Evolutionary conservation across 2,888 invertebrate species (phyloP).

Genomic region (Gymnosoma rotundatum): DNA sequence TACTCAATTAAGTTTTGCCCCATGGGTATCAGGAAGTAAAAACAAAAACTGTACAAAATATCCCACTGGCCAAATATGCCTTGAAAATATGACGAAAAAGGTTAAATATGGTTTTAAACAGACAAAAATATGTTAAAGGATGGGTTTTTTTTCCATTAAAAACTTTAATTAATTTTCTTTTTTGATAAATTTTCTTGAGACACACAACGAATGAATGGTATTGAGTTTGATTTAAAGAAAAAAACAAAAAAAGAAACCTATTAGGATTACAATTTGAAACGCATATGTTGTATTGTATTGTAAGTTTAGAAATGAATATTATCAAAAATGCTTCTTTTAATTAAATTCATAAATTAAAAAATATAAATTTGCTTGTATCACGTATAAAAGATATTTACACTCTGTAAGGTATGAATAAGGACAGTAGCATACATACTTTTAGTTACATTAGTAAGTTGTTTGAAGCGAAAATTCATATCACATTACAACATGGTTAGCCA

Average conservation of each 20-base stretch:
- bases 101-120: constrained; percentile 27
- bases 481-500: too few species aligned
- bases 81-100: constrained; percentile 19
- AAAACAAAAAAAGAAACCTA: not conserved
- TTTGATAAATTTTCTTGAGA: constrained; percentile 3
- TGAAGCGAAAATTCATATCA: too few species aligned
- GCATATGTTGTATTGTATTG: too few species aligned
- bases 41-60: constrained; percentile 32
- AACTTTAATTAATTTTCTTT: constrained; percentile 37
- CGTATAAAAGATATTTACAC: too few species aligned
- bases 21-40: constrained; percentile 66
- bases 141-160: constrained; percentile 1
- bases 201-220: not conserved
- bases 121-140: constrained; percentile 1
- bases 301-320: too few species aligned
- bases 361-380: too few species aligned
- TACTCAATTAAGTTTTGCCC: constrained; percentile 71
- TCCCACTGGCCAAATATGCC: constrained; percentile 19
- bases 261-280: not conserved
- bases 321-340: too few species aligned
- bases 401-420: too few species aligned
- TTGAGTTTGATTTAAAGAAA: not conserved
- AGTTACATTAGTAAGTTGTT: too few species aligned
- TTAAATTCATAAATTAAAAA: too few species aligned
- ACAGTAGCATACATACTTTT: too few species aligned